Percentiles rank a stretch among this genome's conserved stretches.
phyloP scores from a whole-genome alignment of 2,888 invertebrate genomes.

The Gastracanthus pulcherrimus region DNA sequence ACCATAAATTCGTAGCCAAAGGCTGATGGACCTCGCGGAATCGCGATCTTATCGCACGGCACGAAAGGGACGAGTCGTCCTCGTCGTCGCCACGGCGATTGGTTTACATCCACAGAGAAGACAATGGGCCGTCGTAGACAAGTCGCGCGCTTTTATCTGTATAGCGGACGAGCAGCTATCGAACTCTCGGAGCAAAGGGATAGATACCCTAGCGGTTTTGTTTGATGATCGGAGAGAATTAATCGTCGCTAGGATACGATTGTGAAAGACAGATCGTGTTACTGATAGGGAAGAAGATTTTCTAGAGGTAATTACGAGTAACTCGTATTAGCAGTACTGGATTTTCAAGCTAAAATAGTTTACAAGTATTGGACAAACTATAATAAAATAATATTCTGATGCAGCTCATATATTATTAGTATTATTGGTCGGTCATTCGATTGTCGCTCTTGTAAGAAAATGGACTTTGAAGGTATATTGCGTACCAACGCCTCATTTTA shows the following conservation, averaged over 20 bases:
- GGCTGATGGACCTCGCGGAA: slow-evolving; percentile 4
- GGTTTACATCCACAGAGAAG: slow-evolving; percentile 22
- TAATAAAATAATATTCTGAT: no score
- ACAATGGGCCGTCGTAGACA: slow-evolving; percentile 32
- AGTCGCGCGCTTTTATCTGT: slow-evolving; percentile 5
- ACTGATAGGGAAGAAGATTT: neutral
- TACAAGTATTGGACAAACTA: no score
- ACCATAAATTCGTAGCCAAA: neutral
- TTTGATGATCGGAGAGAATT: neutral
- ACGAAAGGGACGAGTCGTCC: neutral
- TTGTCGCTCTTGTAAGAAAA: no score
- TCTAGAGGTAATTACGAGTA: no score
- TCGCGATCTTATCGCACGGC: slow-evolving; percentile 26
- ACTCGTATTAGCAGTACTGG: neutral
- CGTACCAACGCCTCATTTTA: no score
- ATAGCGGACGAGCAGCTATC: neutral
- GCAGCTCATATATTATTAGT: no score
- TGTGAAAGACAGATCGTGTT: neutral
- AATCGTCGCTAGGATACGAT: neutral
- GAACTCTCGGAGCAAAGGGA: neutral
- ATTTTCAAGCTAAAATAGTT: no score
- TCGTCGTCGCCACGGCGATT: neutral
- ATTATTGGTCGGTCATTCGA: no score
- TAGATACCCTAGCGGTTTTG: neutral
- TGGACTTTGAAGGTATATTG: no score